phyloP scores from a whole-genome alignment of 2,113 vertebrate genomes.

The Lethenteron reissneri region DNA sequence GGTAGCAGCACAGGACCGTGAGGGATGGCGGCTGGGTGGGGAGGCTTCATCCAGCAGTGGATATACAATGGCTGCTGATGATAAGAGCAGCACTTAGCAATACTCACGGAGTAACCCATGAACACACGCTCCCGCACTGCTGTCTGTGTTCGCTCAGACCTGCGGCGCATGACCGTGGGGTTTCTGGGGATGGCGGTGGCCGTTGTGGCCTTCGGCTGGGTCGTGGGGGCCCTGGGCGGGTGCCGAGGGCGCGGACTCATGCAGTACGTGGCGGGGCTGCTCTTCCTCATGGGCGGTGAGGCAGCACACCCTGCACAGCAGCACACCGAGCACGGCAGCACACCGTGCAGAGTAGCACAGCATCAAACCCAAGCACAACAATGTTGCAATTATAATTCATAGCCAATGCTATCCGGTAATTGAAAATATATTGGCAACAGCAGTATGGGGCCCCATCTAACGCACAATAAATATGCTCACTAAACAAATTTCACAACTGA shows the following conservation, averaged over 20 bases:
- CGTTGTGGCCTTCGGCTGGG: slow-evolving; percentile 92
- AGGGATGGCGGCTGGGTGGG: no score
- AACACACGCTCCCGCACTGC: no score
- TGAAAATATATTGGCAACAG: no score
- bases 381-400: background rate
- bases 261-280: slow-evolving; percentile 92
- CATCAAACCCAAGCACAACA: background rate
- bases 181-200: slow-evolving; percentile 98
- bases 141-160: slow-evolving; percentile 28
- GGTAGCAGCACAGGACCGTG: no score
- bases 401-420: background rate
- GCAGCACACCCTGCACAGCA: background rate
- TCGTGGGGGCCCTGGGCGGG: slow-evolving; percentile 75
- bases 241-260: slow-evolving; percentile 95
- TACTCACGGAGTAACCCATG: no score
- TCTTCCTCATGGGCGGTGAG: slow-evolving; percentile 99
- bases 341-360: background rate
- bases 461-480: no score
- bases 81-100: no score
- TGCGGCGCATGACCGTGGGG: slow-evolving; percentile 86
- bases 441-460: no score
- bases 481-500: no score
- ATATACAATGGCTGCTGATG: no score
- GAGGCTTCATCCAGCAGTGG: no score
- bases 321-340: background rate